phyloP scores from a whole-genome alignment of 2,888 invertebrate genomes.

The Ormyrus labotus region DNA sequence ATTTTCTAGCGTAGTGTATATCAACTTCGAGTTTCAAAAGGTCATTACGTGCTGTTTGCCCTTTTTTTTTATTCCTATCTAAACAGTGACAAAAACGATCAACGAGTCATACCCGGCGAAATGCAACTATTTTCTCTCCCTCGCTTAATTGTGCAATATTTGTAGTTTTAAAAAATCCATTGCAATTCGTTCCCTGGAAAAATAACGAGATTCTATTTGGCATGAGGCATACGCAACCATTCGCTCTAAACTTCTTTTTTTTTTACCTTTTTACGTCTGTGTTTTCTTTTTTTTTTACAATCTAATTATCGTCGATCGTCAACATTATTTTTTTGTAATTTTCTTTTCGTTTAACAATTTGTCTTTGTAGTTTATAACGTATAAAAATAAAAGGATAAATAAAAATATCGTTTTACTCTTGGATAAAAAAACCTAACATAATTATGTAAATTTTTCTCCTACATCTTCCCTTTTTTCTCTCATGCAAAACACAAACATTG shows the following conservation, averaged over 20 bases:
- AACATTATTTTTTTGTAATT: conserved; percentile 56
- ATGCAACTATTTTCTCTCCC: conserved; percentile 39
- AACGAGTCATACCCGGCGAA: conserved; percentile 37
- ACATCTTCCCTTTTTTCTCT: conserved; percentile 6
- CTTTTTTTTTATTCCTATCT: conserved; percentile 40
- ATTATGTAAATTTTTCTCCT: conserved; percentile 54
- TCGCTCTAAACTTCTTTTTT: conserved; percentile 18
- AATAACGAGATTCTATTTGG: conserved; percentile 58
- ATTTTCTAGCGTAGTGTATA: conserved; percentile 60
- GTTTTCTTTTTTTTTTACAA: conserved; percentile 39
- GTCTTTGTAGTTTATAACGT: conserved; percentile 59
- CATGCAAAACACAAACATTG: conserved; percentile 22
- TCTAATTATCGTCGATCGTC: conserved; percentile 56
- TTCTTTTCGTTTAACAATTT: conserved; percentile 56
- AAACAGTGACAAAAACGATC: conserved; percentile 47
- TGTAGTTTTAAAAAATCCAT: conserved; percentile 43
- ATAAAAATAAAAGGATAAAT: conserved; percentile 73
- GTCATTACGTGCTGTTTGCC: conserved; percentile 42
- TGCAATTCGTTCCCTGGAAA: conserved; percentile 48
- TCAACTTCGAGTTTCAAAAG: conserved; percentile 57
- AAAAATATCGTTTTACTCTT: conserved; percentile 70
- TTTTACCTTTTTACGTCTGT: conserved; percentile 29
- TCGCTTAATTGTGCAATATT: conserved; percentile 49
- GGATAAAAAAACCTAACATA: conserved; percentile 66
- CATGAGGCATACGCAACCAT: conserved; percentile 48